A percentile compares a stretch with the other conserved stretches of the same genome.
phyloP scores from a whole-genome alignment of 2,888 invertebrate genomes.

The Lasioglossum calceatum region DNA sequence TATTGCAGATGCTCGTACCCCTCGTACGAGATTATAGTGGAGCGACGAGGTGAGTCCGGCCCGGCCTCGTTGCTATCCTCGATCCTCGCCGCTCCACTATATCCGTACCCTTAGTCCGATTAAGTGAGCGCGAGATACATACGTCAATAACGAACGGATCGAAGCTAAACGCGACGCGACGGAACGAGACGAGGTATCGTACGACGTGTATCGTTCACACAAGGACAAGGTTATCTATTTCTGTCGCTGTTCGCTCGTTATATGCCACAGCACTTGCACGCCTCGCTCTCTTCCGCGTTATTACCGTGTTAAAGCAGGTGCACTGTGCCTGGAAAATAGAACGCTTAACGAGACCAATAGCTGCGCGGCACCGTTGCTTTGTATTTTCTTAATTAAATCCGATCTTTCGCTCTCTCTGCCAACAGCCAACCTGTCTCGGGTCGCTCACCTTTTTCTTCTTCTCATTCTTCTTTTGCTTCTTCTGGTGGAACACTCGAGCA shows the following conservation, averaged over 20 bases:
- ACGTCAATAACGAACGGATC: neutral
- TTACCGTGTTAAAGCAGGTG: constrained; percentile 14
- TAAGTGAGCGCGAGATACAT: neutral
- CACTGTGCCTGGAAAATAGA: neutral
- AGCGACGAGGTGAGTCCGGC: too few relatives aligned
- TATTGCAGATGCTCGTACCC: neutral
- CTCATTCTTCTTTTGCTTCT: neutral
- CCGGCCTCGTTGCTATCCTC: too few relatives aligned
- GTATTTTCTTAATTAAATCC: neutral
- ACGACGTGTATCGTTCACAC: neutral
- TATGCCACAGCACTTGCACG: neutral
- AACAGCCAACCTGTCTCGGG: neutral
- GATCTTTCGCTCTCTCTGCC: neutral
- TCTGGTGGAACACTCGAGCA: neutral
- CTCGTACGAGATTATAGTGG: too few relatives aligned
- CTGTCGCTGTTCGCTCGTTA: neutral
- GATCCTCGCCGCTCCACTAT: too few relatives aligned
- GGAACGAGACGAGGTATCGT: neutral
- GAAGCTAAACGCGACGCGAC: neutral
- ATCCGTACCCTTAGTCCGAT: neutral
- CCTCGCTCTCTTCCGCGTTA: constrained; percentile 14
- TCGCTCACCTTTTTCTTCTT: neutral
- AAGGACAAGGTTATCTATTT: constrained; percentile 40
- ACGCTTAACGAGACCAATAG: neutral
- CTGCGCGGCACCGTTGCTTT: neutral